Conservation (phyloP, 2,113 vertebrate genomes). For the Poecilia latipinna region DNA sequence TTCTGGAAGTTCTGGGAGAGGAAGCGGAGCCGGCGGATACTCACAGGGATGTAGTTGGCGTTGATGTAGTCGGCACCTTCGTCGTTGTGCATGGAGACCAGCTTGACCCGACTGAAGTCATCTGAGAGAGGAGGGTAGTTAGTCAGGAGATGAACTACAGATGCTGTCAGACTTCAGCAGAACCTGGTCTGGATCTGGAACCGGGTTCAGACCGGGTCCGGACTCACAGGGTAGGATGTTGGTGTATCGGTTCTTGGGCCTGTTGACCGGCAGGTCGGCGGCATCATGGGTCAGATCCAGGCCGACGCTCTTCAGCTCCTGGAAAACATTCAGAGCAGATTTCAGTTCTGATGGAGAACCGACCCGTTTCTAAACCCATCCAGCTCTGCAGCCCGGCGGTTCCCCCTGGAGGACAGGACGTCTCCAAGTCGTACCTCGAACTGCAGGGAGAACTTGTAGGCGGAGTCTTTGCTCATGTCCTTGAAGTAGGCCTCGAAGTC, state of each 20-base stretch:
- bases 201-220: neutral
- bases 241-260: constrained; percentile 97
- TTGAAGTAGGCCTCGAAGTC: constrained; percentile 95
- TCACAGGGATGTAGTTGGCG: constrained; percentile 96
- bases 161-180: neutral
- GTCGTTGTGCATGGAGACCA: constrained; percentile 90
- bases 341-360: neutral
- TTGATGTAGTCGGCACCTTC: constrained; percentile 97
- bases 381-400: too few species aligned
- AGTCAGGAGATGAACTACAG: neutral
- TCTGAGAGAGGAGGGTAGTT: constrained; percentile 74
- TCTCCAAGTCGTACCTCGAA: constrained; percentile 86
- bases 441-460: constrained; percentile 97
- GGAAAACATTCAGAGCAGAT: constrained; percentile 3
- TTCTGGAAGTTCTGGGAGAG: too few species aligned
- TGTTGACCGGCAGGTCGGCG: constrained; percentile 92
- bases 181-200: neutral
- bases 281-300: constrained; percentile 94
- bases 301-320: constrained; percentile 95
- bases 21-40: constrained; percentile 28
- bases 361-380: neutral
- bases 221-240: constrained; percentile 95
- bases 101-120: constrained; percentile 95
- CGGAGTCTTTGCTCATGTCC: constrained; percentile 98
- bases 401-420: too few species aligned